Evolutionary conservation across 2,888 invertebrate species (phyloP).

Genomic region (Drosophila mettleri): DNA sequence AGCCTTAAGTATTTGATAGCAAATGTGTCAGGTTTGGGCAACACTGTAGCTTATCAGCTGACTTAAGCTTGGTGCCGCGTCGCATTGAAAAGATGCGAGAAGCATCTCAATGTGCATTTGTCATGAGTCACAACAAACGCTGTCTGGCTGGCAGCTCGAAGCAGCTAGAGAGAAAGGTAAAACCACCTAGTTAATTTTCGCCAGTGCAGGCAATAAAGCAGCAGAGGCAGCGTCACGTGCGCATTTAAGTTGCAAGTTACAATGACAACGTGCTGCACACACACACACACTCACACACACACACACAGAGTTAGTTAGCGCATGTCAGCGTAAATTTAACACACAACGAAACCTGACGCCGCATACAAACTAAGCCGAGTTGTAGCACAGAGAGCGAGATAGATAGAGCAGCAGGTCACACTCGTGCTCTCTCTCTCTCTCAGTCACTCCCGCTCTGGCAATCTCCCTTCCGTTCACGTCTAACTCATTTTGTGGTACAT

Average conservation of each 20-base stretch:
- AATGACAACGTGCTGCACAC: slow-evolving; percentile 66
- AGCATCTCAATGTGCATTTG: slow-evolving; percentile 41
- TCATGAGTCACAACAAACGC: slow-evolving; percentile 32
- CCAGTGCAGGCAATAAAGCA: slow-evolving; percentile 75
- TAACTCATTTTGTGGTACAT: slow-evolving; percentile 59
- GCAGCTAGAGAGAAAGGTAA: background rate
- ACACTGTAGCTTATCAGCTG: background rate
- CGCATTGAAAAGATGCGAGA: background rate
- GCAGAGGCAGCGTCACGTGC: slow-evolving; percentile 67
- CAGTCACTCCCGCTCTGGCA: background rate
- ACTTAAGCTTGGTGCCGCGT: slow-evolving; percentile 4
- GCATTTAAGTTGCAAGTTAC: slow-evolving; percentile 78
- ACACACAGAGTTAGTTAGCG: slow-evolving; percentile 68
- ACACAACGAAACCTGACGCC: slow-evolving; percentile 75
- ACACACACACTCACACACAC: slow-evolving; percentile 25
- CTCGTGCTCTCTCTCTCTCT: background rate
- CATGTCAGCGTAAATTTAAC: slow-evolving; percentile 80
- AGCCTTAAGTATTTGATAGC: too few species aligned
- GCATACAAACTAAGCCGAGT: slow-evolving; percentile 68
- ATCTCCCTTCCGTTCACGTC: slow-evolving; percentile 5
- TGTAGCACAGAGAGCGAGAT: background rate
- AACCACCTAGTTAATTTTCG: slow-evolving; percentile 71
- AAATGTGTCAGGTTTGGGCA: background rate
- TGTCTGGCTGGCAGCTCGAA: background rate
- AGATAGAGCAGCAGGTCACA: background rate